Base-by-base conservation (phyloP, 2,888 invertebrate species). In the Amphipyra tragopoginis region DNA sequence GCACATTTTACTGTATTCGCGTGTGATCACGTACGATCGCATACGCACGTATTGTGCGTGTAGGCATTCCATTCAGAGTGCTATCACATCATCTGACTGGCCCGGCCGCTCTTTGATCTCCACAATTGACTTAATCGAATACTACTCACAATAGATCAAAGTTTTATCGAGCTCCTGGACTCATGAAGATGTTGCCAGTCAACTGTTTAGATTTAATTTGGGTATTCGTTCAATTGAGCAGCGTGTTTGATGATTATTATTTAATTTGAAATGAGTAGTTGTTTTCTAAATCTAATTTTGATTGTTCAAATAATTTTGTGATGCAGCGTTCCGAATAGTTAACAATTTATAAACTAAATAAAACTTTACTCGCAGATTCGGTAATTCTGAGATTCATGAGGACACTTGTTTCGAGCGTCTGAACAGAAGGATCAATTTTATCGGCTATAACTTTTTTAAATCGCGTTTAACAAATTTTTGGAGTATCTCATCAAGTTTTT, bases 41-140 rank as follows among this genome's bases (percentile, higher is more conserved):
- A 67, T 65, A 73, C 77, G 66, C 81, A 80, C 78, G 82, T 78
- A 72, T 57, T 53, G 76, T 78, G 81, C 84, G 84, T 84, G 86
- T 68, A 82, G 78, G 81, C 73, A 86, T 85, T 82, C 77, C 79
- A 85, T 84, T 85, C 79, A 81, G 49, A 53, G 62, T 58, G 75
- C 72, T 65, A 85, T 85, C 85, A 60, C 52, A 58, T 45, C 65
- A 55, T 67, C 58, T 63, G 47, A 45, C 11, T 33, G 57, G 34
- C 39, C 34, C 67, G 52, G 79, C 72, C 73, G 83, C 82, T 82
- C 86, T 86, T 85, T 86, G 84, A 86, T 83, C 83, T 87, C 65
- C 65, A 66, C 89, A 90, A 92, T 91, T 89, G 90, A 87, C 82
- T 86, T 89, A 92, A 92, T 92, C 86, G 85, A 89, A 90, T 91